phyloP scores from a whole-genome alignment of 2,888 invertebrate genomes.

The Xestia sexstrigata region DNA sequence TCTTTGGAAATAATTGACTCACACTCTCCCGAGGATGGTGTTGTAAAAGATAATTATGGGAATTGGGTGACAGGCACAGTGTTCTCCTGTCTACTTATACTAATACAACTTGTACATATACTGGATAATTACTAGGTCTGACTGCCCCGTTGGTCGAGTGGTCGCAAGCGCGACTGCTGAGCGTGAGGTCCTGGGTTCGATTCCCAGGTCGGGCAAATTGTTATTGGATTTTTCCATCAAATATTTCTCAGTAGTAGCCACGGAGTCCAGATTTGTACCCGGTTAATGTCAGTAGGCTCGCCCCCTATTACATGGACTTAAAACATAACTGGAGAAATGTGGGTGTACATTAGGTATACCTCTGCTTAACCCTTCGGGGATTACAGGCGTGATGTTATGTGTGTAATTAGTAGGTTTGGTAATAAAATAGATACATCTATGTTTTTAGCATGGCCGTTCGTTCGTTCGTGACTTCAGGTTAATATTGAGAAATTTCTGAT shows the following conservation, averaged over 20 bases:
- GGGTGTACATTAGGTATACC: no score
- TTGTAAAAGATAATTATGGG: conserved; percentile 11
- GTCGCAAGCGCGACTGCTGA: no score
- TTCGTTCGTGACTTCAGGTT: no score
- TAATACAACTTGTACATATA: not conserved
- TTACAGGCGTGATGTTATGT: no score
- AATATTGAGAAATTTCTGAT: not conserved
- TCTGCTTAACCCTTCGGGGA: no score
- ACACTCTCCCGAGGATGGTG: not conserved
- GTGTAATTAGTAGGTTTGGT: not conserved
- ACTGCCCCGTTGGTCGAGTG: no score
- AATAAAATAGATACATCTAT: not conserved
- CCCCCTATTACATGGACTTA: not conserved
- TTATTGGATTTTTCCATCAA: no score
- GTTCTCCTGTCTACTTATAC: not conserved
- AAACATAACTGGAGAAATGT: not conserved
- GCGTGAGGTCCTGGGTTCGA: no score
- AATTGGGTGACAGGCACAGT: not conserved
- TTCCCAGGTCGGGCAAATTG: no score
- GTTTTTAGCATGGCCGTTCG: not conserved
- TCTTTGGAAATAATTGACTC: conserved; percentile 19
- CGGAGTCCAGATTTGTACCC: no score
- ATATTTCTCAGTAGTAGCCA: no score
- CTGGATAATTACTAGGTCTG: not conserved
- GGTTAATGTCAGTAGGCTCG: no score